Evolutionary conservation across 2,797 vertebrate genomes (phyloP).

Genomic region (Molothrus aeneus): DNA sequence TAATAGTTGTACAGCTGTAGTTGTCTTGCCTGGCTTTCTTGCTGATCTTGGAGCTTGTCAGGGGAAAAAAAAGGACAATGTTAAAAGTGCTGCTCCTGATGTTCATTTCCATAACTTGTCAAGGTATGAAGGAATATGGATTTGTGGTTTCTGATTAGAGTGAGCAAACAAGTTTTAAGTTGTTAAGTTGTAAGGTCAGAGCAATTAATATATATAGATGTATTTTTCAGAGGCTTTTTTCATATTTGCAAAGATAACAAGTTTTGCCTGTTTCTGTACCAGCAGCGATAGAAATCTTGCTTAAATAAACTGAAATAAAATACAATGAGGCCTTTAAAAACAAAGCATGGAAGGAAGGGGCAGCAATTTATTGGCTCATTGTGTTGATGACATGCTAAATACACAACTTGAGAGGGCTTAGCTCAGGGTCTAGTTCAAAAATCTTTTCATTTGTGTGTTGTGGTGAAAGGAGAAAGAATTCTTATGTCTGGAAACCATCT

Average conservation of each 20-base stretch:
- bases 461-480: neutral
- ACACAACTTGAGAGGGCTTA: slow-evolving; percentile 5
- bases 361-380: slow-evolving; percentile 55
- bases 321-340: slow-evolving; percentile 45
- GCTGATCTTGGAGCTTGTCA: neutral
- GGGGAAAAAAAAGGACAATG: neutral
- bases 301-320: slow-evolving; percentile 65
- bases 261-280: neutral
- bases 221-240: slow-evolving; percentile 2
- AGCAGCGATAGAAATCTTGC: slow-evolving; percentile 23
- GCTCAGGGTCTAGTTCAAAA: slow-evolving; percentile 9
- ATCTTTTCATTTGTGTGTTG: neutral
- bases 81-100: neutral
- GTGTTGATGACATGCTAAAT: slow-evolving; percentile 63
- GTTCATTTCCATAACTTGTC: neutral
- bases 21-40: neutral
- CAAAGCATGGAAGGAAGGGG: slow-evolving; percentile 73
- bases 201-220: neutral
- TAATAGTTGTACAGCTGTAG: neutral
- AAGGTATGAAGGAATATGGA: neutral
- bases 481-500: neutral
- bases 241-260: neutral
- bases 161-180: neutral
- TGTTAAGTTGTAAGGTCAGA: neutral
- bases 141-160: neutral